Evolutionary conservation across 2,888 invertebrate genomes (phyloP).

Genomic region (Leucania comma): DNA sequence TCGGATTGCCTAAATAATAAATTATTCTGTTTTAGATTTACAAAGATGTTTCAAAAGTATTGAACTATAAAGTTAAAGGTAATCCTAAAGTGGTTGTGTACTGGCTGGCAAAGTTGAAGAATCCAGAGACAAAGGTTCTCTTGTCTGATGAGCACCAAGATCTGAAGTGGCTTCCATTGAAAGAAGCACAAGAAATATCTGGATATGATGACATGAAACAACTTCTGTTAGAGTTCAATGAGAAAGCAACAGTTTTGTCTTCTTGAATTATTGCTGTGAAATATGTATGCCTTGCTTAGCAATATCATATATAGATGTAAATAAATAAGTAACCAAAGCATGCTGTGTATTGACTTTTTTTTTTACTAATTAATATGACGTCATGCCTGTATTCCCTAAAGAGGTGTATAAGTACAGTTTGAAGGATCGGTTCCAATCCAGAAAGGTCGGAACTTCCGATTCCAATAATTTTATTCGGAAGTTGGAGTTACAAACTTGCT

Average conservation of each 20-base stretch:
- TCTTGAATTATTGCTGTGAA: constrained; percentile 58
- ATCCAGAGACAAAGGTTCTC: constrained; percentile 91
- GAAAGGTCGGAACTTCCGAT: too few species aligned
- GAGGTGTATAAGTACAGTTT: too few species aligned
- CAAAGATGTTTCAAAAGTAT: constrained; percentile 91
- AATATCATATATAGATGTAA: constrained; percentile 6
- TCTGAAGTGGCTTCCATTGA: constrained; percentile 94
- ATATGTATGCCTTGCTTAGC: not conserved
- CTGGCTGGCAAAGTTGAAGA: constrained; percentile 95
- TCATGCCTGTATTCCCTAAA: too few species aligned
- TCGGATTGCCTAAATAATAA: too few species aligned
- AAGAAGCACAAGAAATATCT: constrained; percentile 92
- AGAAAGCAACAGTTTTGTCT: constrained; percentile 77
- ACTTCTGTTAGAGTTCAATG: constrained; percentile 90
- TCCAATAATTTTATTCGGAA: too few species aligned
- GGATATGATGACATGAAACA: constrained; percentile 91
- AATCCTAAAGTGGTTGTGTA: constrained; percentile 94
- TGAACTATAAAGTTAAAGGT: constrained; percentile 92
- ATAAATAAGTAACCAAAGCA: constrained; percentile 7
- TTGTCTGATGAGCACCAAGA: constrained; percentile 96
- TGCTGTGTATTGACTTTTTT: not conserved
- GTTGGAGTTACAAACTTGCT: too few species aligned
- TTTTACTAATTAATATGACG: not conserved
- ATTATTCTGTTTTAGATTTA: constrained; percentile 91
- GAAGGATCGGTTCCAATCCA: too few species aligned